These are phyloP conservation scores for Telmatochromis brachygnathus DNA, from an alignment of 2,113 vertebrate genomes.

Conservation along the genomic window DNA sequence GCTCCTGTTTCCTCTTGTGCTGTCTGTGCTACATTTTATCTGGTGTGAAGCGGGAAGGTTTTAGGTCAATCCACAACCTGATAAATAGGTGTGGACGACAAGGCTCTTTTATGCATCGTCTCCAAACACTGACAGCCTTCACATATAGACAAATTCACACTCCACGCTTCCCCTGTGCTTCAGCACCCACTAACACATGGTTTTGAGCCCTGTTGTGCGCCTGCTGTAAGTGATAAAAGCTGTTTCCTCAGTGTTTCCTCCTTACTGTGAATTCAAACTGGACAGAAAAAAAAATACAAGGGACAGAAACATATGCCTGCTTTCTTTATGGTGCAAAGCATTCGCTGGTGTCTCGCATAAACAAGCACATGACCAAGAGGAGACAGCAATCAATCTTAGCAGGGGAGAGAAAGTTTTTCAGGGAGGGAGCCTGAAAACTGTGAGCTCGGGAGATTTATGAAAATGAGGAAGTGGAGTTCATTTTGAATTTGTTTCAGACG, in stretches of 20 bases:
- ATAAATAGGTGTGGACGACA: constrained; percentile 37
- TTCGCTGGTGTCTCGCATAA: constrained; percentile 25
- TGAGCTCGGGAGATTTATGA: constrained; percentile 69
- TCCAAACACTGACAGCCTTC: background rate
- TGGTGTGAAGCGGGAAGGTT: background rate
- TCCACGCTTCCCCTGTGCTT: background rate
- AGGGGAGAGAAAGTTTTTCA: constrained; percentile 23
- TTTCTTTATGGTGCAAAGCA: background rate
- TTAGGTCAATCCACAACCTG: constrained; percentile 4
- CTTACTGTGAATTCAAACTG: background rate
- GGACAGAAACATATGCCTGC: background rate
- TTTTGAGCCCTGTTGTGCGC: constrained; percentile 6
- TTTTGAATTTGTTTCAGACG: constrained; percentile 58
- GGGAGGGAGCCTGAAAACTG: background rate
- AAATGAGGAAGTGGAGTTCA: constrained; percentile 67
- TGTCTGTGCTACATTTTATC: background rate
- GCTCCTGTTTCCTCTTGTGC: background rate
- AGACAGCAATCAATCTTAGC: constrained; percentile 52
- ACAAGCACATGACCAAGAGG: constrained; percentile 24
- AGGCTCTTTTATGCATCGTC: background rate
- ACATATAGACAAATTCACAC: constrained; percentile 14
- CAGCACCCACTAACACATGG: constrained; percentile 10
- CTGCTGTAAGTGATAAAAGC: constrained; percentile 53
- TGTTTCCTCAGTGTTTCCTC: constrained; percentile 8
- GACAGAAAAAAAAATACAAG: background rate